These are phyloP conservation scores for Stigmatopora argus DNA, from an alignment of 2,113 vertebrate species.

Conservation along the genomic window DNA sequence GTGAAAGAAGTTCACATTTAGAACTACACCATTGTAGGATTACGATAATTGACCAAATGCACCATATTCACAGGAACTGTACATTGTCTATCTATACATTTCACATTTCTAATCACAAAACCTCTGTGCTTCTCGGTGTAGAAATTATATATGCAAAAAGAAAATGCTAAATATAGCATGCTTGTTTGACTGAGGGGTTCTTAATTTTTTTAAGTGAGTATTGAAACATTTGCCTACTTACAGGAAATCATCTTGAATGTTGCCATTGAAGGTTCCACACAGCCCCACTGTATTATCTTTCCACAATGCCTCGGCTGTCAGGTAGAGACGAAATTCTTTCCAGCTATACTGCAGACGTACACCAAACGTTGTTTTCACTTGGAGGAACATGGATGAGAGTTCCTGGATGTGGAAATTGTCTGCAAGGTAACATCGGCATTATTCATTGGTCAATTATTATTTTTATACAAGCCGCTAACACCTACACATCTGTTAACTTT, in stretches of 20 bases:
- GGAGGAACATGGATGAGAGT: slow-evolving; percentile 86
- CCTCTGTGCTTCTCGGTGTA: background rate
- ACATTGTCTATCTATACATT: background rate
- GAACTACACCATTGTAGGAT: background rate
- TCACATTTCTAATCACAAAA: background rate
- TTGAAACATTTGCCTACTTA: slow-evolving; percentile 62
- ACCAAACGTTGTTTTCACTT: slow-evolving; percentile 80
- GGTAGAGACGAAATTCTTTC: slow-evolving; percentile 84
- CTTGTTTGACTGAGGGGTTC: slow-evolving; percentile 6
- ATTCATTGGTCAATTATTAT: background rate
- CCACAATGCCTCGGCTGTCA: slow-evolving; percentile 81
- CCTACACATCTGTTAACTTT: no score
- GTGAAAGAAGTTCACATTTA: slow-evolving; percentile 34
- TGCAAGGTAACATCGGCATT: slow-evolving; percentile 34
- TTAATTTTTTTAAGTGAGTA: background rate
- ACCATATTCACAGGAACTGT: background rate
- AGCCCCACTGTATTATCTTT: slow-evolving; percentile 86
- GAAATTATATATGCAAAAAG: background rate
- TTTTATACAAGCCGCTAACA: background rate
- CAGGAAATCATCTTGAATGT: slow-evolving; percentile 94
- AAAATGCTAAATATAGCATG: background rate
- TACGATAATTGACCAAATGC: background rate
- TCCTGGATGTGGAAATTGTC: slow-evolving; percentile 85
- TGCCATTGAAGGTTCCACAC: slow-evolving; percentile 96
- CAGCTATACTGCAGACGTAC: slow-evolving; percentile 83